Conservation (phyloP, 2,888 invertebrate genomes). For the Odontomyia ornata region DNA sequence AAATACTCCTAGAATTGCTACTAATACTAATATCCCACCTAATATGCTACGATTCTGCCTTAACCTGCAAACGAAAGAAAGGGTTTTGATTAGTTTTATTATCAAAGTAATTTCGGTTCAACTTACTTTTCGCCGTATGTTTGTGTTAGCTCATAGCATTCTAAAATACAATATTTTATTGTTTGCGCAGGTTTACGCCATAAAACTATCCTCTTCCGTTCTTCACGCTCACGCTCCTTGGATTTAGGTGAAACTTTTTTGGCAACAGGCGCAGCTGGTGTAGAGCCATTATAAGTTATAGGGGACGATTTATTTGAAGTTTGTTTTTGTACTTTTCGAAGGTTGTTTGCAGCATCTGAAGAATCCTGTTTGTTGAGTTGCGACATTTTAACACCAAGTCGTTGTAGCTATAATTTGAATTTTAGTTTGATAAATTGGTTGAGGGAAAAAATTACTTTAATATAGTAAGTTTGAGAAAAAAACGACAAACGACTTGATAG, state of each 20-base stretch:
- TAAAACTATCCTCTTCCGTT: slow-evolving; percentile 75
- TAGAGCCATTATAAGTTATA: slow-evolving; percentile 50
- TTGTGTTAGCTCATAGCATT: slow-evolving; percentile 72
- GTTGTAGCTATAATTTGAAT: slow-evolving; percentile 52
- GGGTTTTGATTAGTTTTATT: not conserved
- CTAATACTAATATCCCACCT: slow-evolving; percentile 59
- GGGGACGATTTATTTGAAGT: slow-evolving; percentile 51
- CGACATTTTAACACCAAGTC: slow-evolving; percentile 54
- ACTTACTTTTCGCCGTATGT: slow-evolving; percentile 70
- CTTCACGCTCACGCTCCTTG: slow-evolving; percentile 67
- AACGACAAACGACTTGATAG: too few species aligned
- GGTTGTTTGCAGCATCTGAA: slow-evolving; percentile 48
- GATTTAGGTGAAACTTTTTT: slow-evolving; percentile 48
- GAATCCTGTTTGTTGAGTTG: slow-evolving; percentile 53
- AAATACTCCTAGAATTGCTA: slow-evolving; percentile 59
- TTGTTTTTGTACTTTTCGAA: slow-evolving; percentile 43
- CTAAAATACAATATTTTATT: slow-evolving; percentile 80
- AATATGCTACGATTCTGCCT: slow-evolving; percentile 60
- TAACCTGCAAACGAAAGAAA: slow-evolving; percentile 54
- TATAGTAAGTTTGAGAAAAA: too few species aligned
- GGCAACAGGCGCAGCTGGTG: slow-evolving; percentile 53
- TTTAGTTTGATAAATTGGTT: too few species aligned
- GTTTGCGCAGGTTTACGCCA: slow-evolving; percentile 85
- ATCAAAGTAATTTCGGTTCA: not conserved
- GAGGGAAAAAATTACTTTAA: too few species aligned